phyloP scores from a whole-genome alignment of 92 coral and sea anemone genomes.

The Palythoa grandis region DNA sequence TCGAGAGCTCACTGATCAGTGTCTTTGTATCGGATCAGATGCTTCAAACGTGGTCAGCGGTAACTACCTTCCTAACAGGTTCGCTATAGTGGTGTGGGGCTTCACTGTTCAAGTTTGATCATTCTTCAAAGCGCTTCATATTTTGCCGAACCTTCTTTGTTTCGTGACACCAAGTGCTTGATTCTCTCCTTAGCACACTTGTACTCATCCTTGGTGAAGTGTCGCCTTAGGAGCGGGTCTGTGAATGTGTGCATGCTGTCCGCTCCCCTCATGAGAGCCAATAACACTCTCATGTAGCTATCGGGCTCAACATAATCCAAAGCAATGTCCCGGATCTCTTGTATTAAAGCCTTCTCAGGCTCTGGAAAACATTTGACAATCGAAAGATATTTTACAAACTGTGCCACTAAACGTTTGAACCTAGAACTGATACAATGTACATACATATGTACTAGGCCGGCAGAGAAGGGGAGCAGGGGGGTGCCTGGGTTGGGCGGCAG shows the following conservation, averaged over 20 bases:
- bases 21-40: neutral
- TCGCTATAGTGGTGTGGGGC: neutral
- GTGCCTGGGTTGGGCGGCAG: neutral
- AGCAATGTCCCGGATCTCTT: slow-evolving; percentile 39
- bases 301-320: slow-evolving; percentile 30
- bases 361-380: neutral
- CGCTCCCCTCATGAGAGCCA: slow-evolving; percentile 28
- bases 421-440: neutral
- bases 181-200: slow-evolving; percentile 39
- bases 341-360: slow-evolving; percentile 35
- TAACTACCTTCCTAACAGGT: neutral
- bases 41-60: neutral
- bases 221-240: slow-evolving; percentile 36
- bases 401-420: neutral
- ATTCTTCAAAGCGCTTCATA: slow-evolving; percentile 26
- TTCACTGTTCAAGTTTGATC: neutral
- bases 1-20: neutral
- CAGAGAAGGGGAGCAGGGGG: neutral
- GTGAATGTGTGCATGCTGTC: slow-evolving; percentile 30
- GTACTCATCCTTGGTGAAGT: slow-evolving; percentile 37
- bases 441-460: neutral
- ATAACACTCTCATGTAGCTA: slow-evolving; percentile 36
- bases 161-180: slow-evolving; percentile 36
- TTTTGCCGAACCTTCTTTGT: slow-evolving; percentile 31
- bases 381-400: neutral